Percentiles rank a stretch among this genome's conserved stretches.
phyloP scores from a whole-genome alignment of 2,797 vertebrate species.

The Anguilla pacifica region DNA sequence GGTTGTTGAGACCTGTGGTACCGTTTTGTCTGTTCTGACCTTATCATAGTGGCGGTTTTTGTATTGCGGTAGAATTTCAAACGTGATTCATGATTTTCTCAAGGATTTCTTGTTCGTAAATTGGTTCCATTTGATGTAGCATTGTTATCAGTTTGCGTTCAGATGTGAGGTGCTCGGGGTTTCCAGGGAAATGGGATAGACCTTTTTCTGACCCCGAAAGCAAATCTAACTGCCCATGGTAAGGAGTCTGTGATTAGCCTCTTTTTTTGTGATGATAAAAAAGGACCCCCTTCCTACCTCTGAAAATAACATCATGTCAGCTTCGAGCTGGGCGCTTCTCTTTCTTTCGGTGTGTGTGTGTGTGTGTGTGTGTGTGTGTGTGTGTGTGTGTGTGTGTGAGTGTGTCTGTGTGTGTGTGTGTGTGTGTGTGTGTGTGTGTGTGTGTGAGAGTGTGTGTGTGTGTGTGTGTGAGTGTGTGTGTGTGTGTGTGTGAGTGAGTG shows the following conservation, averaged over 20 bases:
- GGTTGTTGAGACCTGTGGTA: neutral
- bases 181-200: constrained; percentile 22
- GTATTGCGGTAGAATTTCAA: neutral
- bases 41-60: neutral
- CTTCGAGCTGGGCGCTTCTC: constrained; percentile 37
- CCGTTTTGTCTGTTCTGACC: neutral
- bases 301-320: constrained; percentile 55
- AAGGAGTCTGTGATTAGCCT: constrained; percentile 45
- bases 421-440: no score
- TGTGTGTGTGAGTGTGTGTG: no score
- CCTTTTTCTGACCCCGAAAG: constrained; percentile 47
- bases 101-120: neutral
- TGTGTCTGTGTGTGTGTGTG: no score
- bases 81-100: neutral
- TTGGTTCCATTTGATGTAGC: neutral
- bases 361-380: neutral
- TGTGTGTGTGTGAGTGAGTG: no score
- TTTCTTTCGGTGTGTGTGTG: constrained; percentile 20
- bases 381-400: constrained; percentile 27
- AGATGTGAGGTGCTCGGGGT: neutral
- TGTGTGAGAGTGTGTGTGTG: no score
- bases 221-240: constrained; percentile 62
- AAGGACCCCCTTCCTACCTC: constrained; percentile 39
- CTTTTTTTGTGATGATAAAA: constrained; percentile 51
- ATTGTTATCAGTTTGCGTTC: neutral